Evolutionary conservation across 2,888 invertebrate genomes (phyloP), one percentile per base, ranked within the genome.

Genomic region (Caenorhabditis angaria): DNA sequence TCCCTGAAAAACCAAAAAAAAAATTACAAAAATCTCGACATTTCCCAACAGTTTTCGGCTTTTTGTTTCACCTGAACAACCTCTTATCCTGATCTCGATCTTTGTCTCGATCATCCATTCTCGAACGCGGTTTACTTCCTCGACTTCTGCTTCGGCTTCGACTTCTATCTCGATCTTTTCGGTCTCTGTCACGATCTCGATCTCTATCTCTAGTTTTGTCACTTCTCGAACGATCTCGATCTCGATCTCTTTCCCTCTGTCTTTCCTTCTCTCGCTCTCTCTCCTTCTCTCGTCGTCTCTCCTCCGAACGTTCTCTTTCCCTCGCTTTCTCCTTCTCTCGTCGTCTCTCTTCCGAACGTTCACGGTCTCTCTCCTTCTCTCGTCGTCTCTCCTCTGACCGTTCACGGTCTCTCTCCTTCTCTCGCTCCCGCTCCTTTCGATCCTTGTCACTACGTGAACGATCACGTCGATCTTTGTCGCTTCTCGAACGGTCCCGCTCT

Each of bases 361-460:
- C 67, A 25, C 55, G 55, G 10, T 56, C 55, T 18, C 58, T 25
- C 10, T 57, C 59, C 22, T 47, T 20, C 10, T 48, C 25, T 12
- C 48, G 4, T 24, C 24, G 25, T 5, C 68, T 53, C 29, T 70
- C 57, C 20, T 62, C 58, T 41, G n/a, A n/a, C n/a, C 25, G 29
- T 2, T 32, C 55, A 2, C 32, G 32, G n/a, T 57, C 57, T 27
- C 58, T 25, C 10, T 57, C 59, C 22, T 47, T 20, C 10, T 48
- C 25, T 12, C 48, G 4, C 20, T 47, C 48, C 12, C 68, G 58
- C 29, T 70, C 57, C 20, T 62, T 61, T 41, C 63, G 64, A 50
- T 58, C 62, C 35, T 53, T 41, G 2, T 41, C 41, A 3, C 41
- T 12, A 41, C 32, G 5, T 32, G 32, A 32, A 32, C 32, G 32